Evolutionary conservation across 1,140 invertebrate species (phyloP).

Genomic region (Pseudomyrmex concolor): DNA sequence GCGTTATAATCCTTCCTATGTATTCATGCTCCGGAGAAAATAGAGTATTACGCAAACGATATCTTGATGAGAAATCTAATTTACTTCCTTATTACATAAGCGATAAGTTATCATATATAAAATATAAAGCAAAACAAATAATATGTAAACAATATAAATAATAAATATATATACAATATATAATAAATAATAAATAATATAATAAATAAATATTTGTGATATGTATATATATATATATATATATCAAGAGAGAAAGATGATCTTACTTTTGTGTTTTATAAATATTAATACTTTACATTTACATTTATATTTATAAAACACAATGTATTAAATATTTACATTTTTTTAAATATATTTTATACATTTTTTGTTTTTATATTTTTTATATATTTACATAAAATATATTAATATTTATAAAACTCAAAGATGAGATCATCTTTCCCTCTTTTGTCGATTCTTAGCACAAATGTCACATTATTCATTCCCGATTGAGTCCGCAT

Average conservation of each 20-base stretch:
- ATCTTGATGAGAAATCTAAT: slow-evolving; percentile 18
- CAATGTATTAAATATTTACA: no score
- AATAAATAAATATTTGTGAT: no score
- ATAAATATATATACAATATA: not conserved
- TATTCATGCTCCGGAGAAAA: not conserved
- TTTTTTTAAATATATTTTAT: no score
- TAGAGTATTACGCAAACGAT: slow-evolving; percentile 14
- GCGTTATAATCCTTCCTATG: not conserved
- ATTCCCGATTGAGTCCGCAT: not conserved
- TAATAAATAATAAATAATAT: not conserved
- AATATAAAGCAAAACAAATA: not conserved
- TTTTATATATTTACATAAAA: not conserved
- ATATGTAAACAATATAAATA: not conserved
- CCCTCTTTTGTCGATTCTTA: not conserved
- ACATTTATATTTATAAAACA: no score
- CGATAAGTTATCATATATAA: slow-evolving; percentile 4
- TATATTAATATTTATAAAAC: not conserved
- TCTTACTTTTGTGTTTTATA: no score
- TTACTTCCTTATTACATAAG: slow-evolving; percentile 25
- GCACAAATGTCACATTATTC: slow-evolving; percentile 9
- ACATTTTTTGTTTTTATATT: no score
- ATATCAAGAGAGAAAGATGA: no score
- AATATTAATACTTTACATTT: no score
- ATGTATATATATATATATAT: no score
- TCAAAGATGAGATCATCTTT: no score